Evolutionary conservation across 2,888 invertebrate genomes (phyloP).

Genomic region (Parnassius smintheus): DNA sequence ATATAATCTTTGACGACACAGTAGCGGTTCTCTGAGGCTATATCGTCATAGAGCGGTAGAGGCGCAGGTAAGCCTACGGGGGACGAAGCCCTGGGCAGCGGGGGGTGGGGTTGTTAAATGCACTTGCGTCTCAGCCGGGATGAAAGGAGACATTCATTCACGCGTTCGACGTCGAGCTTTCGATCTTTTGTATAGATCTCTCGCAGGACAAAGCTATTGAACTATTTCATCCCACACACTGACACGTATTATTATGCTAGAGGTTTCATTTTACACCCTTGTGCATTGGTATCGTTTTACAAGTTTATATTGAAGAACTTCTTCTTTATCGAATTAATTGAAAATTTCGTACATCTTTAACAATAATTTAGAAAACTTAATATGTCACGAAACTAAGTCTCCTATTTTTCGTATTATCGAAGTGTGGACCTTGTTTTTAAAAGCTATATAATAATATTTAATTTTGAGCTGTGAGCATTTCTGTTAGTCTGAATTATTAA

Average conservation of each 20-base stretch:
- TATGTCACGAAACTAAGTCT: no score
- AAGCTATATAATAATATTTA: no score
- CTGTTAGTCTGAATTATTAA: no score
- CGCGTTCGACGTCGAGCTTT: constrained; percentile 32
- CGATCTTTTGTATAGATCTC: constrained; percentile 32
- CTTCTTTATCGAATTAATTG: neutral
- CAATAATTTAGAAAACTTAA: no score
- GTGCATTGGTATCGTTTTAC: constrained; percentile 13
- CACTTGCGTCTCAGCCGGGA: constrained; percentile 54
- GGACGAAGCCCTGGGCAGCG: constrained; percentile 32
- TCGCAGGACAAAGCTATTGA: constrained; percentile 27
- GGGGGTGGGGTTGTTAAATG: constrained; percentile 45
- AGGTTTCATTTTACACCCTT: constrained; percentile 19
- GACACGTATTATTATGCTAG: constrained; percentile 13
- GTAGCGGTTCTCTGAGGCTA: constrained; percentile 65
- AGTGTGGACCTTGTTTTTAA: no score
- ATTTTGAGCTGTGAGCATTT: no score
- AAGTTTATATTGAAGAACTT: neutral
- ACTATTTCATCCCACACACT: constrained; percentile 25
- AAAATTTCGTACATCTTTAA: no score
- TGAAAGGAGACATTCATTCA: constrained; percentile 41
- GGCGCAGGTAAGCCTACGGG: constrained; percentile 69
- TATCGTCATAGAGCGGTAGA: constrained; percentile 46
- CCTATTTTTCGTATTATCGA: no score
- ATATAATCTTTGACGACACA: constrained; percentile 46